A percentile compares a stretch with the other conserved stretches of the same genome.
Conservation (phyloP, 2,797 vertebrate genomes). For the Tapirus indicus region DNA sequence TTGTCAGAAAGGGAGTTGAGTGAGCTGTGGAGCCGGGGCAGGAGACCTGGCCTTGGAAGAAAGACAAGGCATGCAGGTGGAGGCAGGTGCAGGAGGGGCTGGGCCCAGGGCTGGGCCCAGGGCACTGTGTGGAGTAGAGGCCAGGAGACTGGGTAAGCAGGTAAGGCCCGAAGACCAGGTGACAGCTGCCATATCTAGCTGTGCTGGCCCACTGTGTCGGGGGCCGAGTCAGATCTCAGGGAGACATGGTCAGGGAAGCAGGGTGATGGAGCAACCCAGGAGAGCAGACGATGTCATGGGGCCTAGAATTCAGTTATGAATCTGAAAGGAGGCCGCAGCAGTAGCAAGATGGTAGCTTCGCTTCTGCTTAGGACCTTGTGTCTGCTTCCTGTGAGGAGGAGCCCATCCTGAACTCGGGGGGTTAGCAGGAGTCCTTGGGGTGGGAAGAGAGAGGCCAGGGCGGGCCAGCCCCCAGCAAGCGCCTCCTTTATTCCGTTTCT, state of each 20-base stretch:
- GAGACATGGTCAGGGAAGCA: background rate
- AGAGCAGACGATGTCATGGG: background rate
- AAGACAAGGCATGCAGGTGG: background rate
- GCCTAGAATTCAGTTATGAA: background rate
- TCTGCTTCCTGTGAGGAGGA: background rate
- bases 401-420: background rate
- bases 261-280: background rate
- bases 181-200: background rate
- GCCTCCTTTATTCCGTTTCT: background rate
- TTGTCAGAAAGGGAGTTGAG: background rate
- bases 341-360: no score
- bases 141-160: background rate
- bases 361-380: background rate
- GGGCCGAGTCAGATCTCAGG: background rate
- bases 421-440: background rate
- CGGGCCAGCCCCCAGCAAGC: background rate
- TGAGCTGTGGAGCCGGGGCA: background rate
- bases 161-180: background rate
- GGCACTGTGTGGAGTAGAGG: background rate
- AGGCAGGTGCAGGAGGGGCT: background rate
- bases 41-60: background rate
- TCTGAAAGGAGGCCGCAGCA: background rate
- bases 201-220: background rate
- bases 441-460: background rate
- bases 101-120: background rate